Base-by-base conservation (phyloP, 2,113 vertebrate genomes). In the Pipa parva region DNA sequence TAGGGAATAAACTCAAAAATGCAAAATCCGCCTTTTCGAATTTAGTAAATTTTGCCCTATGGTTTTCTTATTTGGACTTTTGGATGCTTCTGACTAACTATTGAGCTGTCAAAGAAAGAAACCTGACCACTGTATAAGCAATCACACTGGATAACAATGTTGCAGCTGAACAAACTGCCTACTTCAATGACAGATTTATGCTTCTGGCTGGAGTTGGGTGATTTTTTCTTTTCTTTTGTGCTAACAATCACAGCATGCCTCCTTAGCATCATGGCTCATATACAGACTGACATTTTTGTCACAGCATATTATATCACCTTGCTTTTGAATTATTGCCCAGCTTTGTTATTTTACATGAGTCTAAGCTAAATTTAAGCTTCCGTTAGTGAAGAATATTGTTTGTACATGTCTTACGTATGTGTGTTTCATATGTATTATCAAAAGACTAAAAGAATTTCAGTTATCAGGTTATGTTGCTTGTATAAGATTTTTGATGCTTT, bases 221-320 rank as follows among this genome's bases (percentile, higher is more conserved):
- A n/a, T n/a, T 64, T 74, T 27, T 72, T 79, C 76, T 60, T 58
- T 17, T 6, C 65, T 63, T 45, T 60, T 72, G 50, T 74, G 15
- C 71, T 77, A 27, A 76, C 72, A 74, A 79, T 75, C 78, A 68
- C 75, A 77, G 25, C 55, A 42, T 58, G 64, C 37, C 57, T 79
- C 45, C 71, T 62, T 1, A 17, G 61, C 77, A 73, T 75, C 56
- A 69, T 59, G 66, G 59, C 55, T 74, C 56, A 63, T 79, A 78
- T 70, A 61, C 58, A 73, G 79, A 74, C 75, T 79, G 81, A 76
- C 78, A 81, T 63, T 59, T 58, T 61, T 79, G 80, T 78, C 78
- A 79, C 45, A 78, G 60, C 26, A 70, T 58, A 80, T 81, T 71
- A 78, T 56, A 72, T 77, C 76, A 75, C 56, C n/a, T 46, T 37